Evolutionary conservation across 1,140 invertebrate species (phyloP), one percentile per base, ranked within the genome.

Genomic region (Bombus soroeensis): DNA sequence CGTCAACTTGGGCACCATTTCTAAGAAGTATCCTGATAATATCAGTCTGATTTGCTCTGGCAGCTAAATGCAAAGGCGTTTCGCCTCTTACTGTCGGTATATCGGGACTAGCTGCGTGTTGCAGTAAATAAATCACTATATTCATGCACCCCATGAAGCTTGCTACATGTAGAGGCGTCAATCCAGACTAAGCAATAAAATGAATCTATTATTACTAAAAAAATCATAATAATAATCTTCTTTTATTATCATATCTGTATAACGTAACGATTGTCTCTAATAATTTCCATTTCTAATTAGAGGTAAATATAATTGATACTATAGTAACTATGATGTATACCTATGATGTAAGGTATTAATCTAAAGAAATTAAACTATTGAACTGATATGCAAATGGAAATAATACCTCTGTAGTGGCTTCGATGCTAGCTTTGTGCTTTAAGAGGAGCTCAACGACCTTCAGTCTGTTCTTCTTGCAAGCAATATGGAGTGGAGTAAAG

Each of bases 81-180:
- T 99, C 99, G 18, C 99, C 99, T 68, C 99, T 96, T 32, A 99
- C 98, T 3, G 99, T 99, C 32, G 98, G 97, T 87, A 98, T 97
- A 95, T 99, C 99, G 34, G 98, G 98, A 94, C 97, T 98, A 79
- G 99, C 99, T 90, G 98, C 98, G 91, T 99, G 98, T 95, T 99
- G 98, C 71, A 99, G 96, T 91, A 99, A 96, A 95, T 98, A 99
- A 90, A 99, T 98, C 39, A 99, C 99, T 91, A 99, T 99, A 95
- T 99, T 99, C 98, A 99, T 99, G 95, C 99, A 99, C 43, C 99
- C 99, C 99, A 99, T 99, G 95, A 99, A 99, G 91, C 98, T 98
- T 1, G 99, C 99, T 72, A 99, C 99, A 95, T 99, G 99, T 47
- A 99, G 96, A 28, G 99, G 99, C 18, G 99, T 99, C 87, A 99